A percentile compares a stretch with the other conserved stretches of the same genome.
Evolutionary conservation across 2,797 vertebrate genomes (phyloP).

Genomic region (Poeciliopsis infans): DNA sequence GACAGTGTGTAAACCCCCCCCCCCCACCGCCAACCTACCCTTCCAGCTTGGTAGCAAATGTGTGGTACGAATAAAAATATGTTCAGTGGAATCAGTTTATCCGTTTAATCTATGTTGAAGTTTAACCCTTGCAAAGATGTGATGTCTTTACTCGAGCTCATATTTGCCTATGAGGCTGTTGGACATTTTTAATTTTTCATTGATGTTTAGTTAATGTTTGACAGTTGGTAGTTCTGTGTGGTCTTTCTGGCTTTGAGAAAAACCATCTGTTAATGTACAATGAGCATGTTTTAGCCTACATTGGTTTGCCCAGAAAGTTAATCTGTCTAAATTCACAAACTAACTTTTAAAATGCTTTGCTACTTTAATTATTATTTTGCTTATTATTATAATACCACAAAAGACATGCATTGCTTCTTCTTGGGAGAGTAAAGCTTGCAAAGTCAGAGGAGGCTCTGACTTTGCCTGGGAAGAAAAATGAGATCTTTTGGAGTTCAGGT

Average conservation of each 20-base stretch:
- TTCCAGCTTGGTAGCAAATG: neutral
- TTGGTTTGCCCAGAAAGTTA: constrained; percentile 1
- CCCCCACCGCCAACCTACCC: too few relatives aligned
- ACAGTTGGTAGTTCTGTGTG: constrained; percentile 31
- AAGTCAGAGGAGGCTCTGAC: neutral
- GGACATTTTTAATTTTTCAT: constrained; percentile 21
- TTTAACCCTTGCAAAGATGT: constrained; percentile 7
- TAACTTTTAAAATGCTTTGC: neutral
- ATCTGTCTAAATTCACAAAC: neutral
- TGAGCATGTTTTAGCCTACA: constrained; percentile 10
- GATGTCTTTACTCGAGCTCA: constrained; percentile 24
- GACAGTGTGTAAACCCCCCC: neutral
- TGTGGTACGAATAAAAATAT: constrained; percentile 12
- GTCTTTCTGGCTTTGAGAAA: constrained; percentile 37
- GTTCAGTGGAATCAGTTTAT: constrained; percentile 7
- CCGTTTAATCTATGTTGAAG: constrained; percentile 22
- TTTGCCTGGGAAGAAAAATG: neutral
- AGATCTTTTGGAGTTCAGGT: neutral
- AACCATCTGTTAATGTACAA: constrained; percentile 40
- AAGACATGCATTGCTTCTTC: neutral
- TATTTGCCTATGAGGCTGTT: constrained; percentile 57
- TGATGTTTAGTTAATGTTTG: constrained; percentile 60
- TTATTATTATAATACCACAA: neutral
- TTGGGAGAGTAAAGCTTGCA: neutral
- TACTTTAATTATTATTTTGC: neutral